phyloP scores from a whole-genome alignment of 2,888 invertebrate species.

The Microdon myrmicae region DNA sequence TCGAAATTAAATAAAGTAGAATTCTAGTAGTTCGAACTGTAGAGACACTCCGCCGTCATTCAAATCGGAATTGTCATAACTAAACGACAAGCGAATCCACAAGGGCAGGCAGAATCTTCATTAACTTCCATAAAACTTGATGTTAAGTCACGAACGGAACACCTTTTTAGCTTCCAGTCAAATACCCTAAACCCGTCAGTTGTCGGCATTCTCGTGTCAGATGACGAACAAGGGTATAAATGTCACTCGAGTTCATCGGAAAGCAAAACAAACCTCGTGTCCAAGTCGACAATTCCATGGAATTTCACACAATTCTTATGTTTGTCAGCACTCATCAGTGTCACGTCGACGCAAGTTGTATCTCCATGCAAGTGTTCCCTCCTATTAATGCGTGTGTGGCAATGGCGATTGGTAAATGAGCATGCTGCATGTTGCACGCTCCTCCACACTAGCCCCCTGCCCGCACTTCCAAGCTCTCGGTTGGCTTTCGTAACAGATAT shows the following conservation, averaged over 20 bases:
- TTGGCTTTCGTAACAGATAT: slow-evolving; percentile 36
- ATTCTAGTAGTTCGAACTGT: too few relatives aligned
- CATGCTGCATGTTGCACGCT: slow-evolving; percentile 10
- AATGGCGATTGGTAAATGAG: slow-evolving; percentile 15
- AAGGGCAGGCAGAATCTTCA: too few relatives aligned
- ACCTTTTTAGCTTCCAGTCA: too few relatives aligned
- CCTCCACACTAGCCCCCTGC: slow-evolving; percentile 27
- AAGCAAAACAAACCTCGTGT: slow-evolving; percentile 31
- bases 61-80: too few relatives aligned
- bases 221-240: slow-evolving; percentile 44
- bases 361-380: slow-evolving; percentile 10
- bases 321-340: slow-evolving; percentile 49
- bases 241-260: slow-evolving; percentile 47
- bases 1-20: too few relatives aligned
- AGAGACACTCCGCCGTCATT: too few relatives aligned
- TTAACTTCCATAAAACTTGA: too few relatives aligned
- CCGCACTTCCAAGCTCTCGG: slow-evolving; percentile 35
- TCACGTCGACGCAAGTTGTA: slow-evolving; percentile 29
- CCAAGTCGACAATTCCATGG: slow-evolving; percentile 35
- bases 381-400: slow-evolving; percentile 6
- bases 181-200: too few relatives aligned
- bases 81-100: too few relatives aligned
- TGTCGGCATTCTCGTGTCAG: too few relatives aligned
- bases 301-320: slow-evolving; percentile 31
- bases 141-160: too few relatives aligned